Evolutionary conservation across 2,888 invertebrate genomes (phyloP).

Genomic region (Crioceris asparagi): DNA sequence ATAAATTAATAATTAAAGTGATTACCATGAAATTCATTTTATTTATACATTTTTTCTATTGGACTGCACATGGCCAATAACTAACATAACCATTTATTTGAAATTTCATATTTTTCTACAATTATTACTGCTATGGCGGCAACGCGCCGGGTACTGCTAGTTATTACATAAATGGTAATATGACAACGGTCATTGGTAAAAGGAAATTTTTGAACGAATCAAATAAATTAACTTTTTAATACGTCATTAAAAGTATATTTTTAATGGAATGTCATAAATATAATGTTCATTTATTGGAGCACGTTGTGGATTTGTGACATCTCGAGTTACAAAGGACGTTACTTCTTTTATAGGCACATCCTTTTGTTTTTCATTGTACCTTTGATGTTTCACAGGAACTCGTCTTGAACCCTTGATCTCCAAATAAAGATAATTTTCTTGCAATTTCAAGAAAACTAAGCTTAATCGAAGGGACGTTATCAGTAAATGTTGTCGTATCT

Average conservation of each 20-base stretch:
- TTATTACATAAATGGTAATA: not conserved
- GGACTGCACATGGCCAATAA: too few relatives aligned
- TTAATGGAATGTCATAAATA: conserved; percentile 1
- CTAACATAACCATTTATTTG: too few relatives aligned
- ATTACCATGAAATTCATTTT: too few relatives aligned
- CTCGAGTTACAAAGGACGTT: not conserved
- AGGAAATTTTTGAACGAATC: not conserved
- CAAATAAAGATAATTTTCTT: conserved; percentile 17
- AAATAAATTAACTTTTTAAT: too few relatives aligned
- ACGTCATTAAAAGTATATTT: conserved; percentile 2
- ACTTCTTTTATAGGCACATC: not conserved
- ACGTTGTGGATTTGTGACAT: conserved; percentile 2
- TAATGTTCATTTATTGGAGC: not conserved
- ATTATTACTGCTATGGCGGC: too few relatives aligned
- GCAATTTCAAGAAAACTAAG: conserved; percentile 9
- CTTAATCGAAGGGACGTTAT: conserved; percentile 4
- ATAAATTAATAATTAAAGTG: too few relatives aligned
- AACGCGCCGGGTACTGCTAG: too few relatives aligned
- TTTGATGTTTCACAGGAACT: conserved; percentile 14
- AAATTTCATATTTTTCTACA: too few relatives aligned
- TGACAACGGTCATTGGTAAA: not conserved
- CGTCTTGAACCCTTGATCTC: conserved; percentile 16
- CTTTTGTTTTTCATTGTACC: conserved; percentile 6
- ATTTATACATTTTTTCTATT: too few relatives aligned
- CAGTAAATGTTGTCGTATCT: conserved; percentile 4